Evolutionary conservation across 2,797 vertebrate species (phyloP), one percentile per base, ranked within the genome.

Genomic region (Pygocentrus nattereri): DNA sequence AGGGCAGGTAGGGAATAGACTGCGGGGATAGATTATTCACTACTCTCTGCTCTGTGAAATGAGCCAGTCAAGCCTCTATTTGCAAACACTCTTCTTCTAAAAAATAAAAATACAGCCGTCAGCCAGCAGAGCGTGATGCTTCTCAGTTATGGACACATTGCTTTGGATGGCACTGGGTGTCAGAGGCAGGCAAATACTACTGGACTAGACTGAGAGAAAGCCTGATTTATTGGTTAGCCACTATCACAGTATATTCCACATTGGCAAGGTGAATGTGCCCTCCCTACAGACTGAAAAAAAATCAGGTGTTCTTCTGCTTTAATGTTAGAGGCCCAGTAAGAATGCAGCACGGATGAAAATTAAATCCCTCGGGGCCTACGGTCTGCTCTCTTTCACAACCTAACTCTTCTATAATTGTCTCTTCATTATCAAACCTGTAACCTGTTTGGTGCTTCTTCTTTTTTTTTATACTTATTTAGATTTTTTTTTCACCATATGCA

Each of bases 151-250:
- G 25, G 47, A 71, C 47, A 71, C 25, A 50, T 18, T 25, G 47
- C 68, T 50, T 30, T 49, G 47, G 16, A 50, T 50, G 15, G 25
- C 15, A 71, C 15, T 52, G 71, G 19, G 61, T 58, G 52, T 18
- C 68, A 74, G 18, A 44, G 13, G 67, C 41, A 71, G 68, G 68
- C 44, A 30, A 71, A 71, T 50, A 47, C 47, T 69, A 25, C 18
- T 69, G n/a, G 68, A 65, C 54, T 76, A 52, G 27, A 62, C 70
- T 67, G 31, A 65, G 25, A 67, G 73, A 68, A 70, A 69, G 65
- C 52, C 62, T 18, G 71, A 70, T 77, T 84, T 84, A 81, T 84
- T 84, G 68, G 72, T 77, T 31, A 68, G 74, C n/a, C 52, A 11
- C 23, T 30, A 49, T 30, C 25, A 11, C 7, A 52, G 16, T 68